A percentile compares a stretch with the other conserved stretches of the same genome.
Conservation (phyloP, 2,113 vertebrate species). For the Phalacrocorax brasilianus region DNA sequence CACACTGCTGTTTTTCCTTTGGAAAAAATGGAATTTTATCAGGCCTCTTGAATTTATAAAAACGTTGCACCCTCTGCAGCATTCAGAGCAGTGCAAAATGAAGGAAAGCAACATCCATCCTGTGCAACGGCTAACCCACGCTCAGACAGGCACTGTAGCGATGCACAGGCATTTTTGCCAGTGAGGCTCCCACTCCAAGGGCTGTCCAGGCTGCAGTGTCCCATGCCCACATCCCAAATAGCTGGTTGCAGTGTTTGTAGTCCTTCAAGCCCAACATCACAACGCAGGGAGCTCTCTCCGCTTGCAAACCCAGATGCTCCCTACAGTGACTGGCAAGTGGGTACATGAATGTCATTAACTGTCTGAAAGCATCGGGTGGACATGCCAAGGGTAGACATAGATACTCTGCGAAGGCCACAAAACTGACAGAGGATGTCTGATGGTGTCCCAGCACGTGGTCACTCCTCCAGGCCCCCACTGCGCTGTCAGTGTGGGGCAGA, state of each 20-base stretch:
- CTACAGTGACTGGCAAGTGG: background rate
- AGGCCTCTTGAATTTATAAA: background rate
- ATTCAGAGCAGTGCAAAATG: background rate
- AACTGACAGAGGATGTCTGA: background rate
- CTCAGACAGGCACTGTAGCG: background rate
- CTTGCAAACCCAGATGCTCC: background rate
- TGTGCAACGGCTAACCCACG: accelerated
- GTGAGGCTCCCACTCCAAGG: accelerated
- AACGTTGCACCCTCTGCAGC: background rate
- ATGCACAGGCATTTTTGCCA: background rate
- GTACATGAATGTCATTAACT: background rate
- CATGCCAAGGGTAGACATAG: background rate
- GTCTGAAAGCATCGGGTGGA: background rate
- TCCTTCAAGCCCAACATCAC: background rate
- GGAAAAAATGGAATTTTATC: background rate
- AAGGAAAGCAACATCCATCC: background rate
- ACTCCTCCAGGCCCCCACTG: background rate
- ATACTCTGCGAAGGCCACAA: background rate
- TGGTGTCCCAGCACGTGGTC: background rate
- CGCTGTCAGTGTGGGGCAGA: no score
- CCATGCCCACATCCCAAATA: background rate
- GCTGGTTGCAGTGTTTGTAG: background rate
- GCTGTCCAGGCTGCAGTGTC: background rate
- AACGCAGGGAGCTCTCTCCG: background rate
- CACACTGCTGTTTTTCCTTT: background rate